These are phyloP conservation scores for Raphicerus campestris DNA, from an alignment of 2,113 vertebrate species.

Conservation along the genomic window DNA sequence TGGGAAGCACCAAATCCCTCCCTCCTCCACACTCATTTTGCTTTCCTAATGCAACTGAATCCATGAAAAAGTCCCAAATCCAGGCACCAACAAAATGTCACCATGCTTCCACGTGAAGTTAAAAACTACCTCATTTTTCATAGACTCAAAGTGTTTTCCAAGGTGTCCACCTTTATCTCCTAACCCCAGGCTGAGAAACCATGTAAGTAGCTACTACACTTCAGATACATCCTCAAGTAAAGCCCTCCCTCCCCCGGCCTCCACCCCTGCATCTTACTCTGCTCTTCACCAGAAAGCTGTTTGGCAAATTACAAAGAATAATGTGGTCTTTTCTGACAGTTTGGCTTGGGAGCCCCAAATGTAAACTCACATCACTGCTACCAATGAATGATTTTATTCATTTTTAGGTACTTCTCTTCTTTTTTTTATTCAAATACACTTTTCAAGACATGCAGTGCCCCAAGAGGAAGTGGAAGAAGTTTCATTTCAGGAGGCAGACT, in stretches of 20 bases:
- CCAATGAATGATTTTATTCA: slow-evolving; percentile 75
- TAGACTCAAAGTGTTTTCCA: background rate
- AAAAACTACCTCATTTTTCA: slow-evolving; percentile 15
- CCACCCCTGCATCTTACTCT: background rate
- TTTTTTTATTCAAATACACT: slow-evolving; percentile 66
- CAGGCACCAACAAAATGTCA: background rate
- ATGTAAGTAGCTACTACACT: background rate
- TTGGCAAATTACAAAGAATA: slow-evolving; percentile 69
- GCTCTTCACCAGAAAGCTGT: slow-evolving; percentile 44
- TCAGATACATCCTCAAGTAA: background rate
- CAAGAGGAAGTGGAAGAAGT: slow-evolving; percentile 47
- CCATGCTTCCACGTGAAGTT: background rate
- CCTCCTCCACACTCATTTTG: background rate
- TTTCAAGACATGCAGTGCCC: slow-evolving; percentile 59
- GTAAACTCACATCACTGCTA: slow-evolving; percentile 70
- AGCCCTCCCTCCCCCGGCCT: background rate
- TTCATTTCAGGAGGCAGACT: slow-evolving; percentile 47
- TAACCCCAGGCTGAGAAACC: background rate
- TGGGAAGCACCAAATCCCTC: background rate
- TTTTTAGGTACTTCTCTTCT: slow-evolving; percentile 63
- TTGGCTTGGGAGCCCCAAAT: slow-evolving; percentile 63
- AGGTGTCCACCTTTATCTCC: background rate
- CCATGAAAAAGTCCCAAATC: background rate
- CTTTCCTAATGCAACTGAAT: background rate
- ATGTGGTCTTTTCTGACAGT: slow-evolving; percentile 70